Evolutionary conservation across 2,797 vertebrate genomes (phyloP), one percentile per base, ranked within the genome.

Genomic region (Okamejei kenojei): DNA sequence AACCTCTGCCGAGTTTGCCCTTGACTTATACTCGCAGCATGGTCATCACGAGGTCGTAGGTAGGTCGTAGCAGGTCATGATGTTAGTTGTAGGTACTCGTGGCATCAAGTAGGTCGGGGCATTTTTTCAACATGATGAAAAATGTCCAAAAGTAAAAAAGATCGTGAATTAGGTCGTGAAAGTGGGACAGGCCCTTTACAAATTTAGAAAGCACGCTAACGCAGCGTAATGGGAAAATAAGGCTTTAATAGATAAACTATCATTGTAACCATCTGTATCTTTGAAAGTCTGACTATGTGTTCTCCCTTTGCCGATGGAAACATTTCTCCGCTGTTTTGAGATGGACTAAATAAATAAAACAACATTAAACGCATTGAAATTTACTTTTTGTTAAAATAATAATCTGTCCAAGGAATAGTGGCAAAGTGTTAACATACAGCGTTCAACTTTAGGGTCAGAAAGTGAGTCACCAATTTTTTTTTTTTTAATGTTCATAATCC

Each of bases 251-350:
- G 71, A 45, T 73, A 90, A 82, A 84, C 15, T 82, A 38, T 80
- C 79, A 81, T 71, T 38, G 38, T 54, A 73, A 81, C 45, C 58
- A 26, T 68, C 29, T 88, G 65, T 91, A 80, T 65, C 77, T 29
- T 88, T 80, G 77, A 45, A 26, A 93, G 38, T 54, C 19, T 95
- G 94, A 95, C 93, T 94, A 94, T 95, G 94, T 93, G 90, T 93
- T 19, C 80, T 93, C 71, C 81, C 93, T 90, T 74, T 95, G 95
- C 94, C 94, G 95, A 84, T 84, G 93, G 94, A 95, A 95, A 94
- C 94, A 95, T 94, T 94, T 94, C 94, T 94, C 93, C 94, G 93
- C 93, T 94, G 93, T 93, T 93, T 94, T 93, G 93, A 82, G 93
- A 93, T 93, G 94, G 93, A 63, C 65, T 84, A 74, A 95, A 93